Percentiles rank a stretch among this genome's conserved stretches.
Evolutionary conservation across 2,888 invertebrate species (phyloP).

Genomic region (Athalia circularis): DNA sequence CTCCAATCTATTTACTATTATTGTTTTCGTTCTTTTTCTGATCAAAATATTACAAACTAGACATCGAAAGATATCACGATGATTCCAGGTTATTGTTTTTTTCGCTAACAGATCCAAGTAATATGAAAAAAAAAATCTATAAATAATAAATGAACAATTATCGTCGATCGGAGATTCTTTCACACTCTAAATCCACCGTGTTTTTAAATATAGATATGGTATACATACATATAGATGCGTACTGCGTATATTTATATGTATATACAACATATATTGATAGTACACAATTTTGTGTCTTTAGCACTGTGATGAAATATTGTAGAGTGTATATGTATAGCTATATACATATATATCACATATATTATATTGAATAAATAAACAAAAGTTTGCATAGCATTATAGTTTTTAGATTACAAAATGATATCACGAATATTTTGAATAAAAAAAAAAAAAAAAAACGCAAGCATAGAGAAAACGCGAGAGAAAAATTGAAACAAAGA

Average conservation of each 20-base stretch:
- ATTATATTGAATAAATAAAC: constrained; percentile 55
- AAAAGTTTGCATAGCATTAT: constrained; percentile 65
- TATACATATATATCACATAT: constrained; percentile 53
- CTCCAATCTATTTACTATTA: background rate
- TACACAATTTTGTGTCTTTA: constrained; percentile 74
- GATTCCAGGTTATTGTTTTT: too few species aligned
- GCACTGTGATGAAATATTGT: constrained; percentile 74
- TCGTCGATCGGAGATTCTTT: too few species aligned
- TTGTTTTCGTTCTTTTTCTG: background rate
- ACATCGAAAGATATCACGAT: background rate
- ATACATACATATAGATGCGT: constrained; percentile 45
- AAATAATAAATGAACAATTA: too few species aligned
- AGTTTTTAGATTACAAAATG: constrained; percentile 53
- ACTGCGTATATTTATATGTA: constrained; percentile 22
- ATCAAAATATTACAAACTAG: background rate
- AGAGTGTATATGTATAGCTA: constrained; percentile 58
- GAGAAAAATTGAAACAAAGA: background rate
- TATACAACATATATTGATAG: constrained; percentile 55
- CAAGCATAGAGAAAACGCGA: background rate
- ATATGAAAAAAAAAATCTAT: too few species aligned
- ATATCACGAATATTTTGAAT: constrained; percentile 43
- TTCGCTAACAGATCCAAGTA: too few species aligned
- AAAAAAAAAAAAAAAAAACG: constrained; percentile 29
- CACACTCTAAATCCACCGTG: constrained; percentile 24
- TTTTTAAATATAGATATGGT: background rate